Evolutionary conservation across 2,888 invertebrate genomes (phyloP).

Genomic region (Cephus sareptanus): DNA sequence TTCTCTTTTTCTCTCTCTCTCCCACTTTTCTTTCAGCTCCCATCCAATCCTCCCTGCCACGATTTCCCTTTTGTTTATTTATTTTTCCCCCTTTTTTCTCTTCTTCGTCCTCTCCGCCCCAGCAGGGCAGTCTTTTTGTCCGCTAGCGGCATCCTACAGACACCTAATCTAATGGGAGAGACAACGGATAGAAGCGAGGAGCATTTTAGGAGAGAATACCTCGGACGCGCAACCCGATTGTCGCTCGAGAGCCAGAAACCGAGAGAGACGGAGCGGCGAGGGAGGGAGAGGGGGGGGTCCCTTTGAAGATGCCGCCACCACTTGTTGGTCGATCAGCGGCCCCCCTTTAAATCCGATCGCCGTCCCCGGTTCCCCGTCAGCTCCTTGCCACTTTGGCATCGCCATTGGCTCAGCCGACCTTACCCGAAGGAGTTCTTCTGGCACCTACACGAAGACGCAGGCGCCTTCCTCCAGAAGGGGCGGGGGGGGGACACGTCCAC

Average conservation of each 20-base stretch:
- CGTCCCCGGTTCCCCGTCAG: slow-evolving; percentile 25
- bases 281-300: slow-evolving; percentile 33
- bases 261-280: slow-evolving; percentile 23
- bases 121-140: slow-evolving; percentile 28
- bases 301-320: slow-evolving; percentile 47
- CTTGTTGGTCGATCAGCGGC: slow-evolving; percentile 61
- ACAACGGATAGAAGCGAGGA: slow-evolving; percentile 41
- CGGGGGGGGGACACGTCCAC: slow-evolving; percentile 34
- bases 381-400: neutral
- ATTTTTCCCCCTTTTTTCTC: neutral
- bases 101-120: neutral
- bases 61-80: no score
- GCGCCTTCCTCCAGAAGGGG: slow-evolving; percentile 46
- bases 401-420: no score
- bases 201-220: slow-evolving; percentile 50
- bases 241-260: slow-evolving; percentile 23
- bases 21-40: slow-evolving; percentile 21
- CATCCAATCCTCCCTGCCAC: neutral
- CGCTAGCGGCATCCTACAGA: slow-evolving; percentile 39
- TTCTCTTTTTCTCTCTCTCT: slow-evolving; percentile 35
- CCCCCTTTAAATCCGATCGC: slow-evolving; percentile 61
- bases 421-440: no score
- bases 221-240: slow-evolving; percentile 31
- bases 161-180: slow-evolving; percentile 57
- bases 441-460: slow-evolving; percentile 34